Conservation (phyloP, 2,888 invertebrate genomes). For the Drosophila acutilabella region DNA sequence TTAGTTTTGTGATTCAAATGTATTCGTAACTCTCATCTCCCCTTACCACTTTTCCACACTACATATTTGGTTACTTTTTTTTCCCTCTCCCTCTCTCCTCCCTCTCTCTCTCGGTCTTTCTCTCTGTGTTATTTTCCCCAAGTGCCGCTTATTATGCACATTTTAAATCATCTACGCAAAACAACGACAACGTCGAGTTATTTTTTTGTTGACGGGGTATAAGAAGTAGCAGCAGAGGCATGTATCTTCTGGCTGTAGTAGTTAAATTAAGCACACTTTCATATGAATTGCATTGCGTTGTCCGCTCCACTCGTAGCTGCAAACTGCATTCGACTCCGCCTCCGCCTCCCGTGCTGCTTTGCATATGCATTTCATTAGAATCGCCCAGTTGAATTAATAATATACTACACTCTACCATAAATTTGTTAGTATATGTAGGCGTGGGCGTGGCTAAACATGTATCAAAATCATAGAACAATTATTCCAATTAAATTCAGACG, state of each 20-base stretch:
- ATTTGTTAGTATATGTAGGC: not conserved
- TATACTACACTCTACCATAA: not conserved
- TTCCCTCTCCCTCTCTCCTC: constrained; percentile 14
- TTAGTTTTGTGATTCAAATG: constrained; percentile 81
- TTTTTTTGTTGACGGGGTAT: not conserved
- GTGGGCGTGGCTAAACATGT: constrained; percentile 37
- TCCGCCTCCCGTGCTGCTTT: constrained; percentile 49
- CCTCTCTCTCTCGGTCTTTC: constrained; percentile 7
- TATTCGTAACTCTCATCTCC: constrained; percentile 45
- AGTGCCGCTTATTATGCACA: constrained; percentile 80
- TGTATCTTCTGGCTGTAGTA: constrained; percentile 62
- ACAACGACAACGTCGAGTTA: constrained; percentile 43
- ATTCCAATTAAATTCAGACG: constrained; percentile 32
- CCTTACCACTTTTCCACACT: constrained; percentile 9
- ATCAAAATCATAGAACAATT: constrained; percentile 8
- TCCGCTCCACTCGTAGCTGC: constrained; percentile 36
- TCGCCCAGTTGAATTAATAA: constrained; percentile 28
- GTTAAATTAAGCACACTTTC: constrained; percentile 77
- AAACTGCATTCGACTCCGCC: constrained; percentile 6
- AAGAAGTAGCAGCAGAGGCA: constrained; percentile 8
- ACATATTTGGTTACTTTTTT: constrained; percentile 40
- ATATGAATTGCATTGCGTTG: constrained; percentile 46
- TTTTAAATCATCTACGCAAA: constrained; percentile 77
- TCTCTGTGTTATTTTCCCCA: constrained; percentile 51
- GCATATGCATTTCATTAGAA: constrained; percentile 58